Percentiles rank a stretch among this genome's conserved stretches.
These are phyloP conservation scores for Catharus ustulatus DNA, from an alignment of 2,797 vertebrate species.

Conservation along the genomic window DNA sequence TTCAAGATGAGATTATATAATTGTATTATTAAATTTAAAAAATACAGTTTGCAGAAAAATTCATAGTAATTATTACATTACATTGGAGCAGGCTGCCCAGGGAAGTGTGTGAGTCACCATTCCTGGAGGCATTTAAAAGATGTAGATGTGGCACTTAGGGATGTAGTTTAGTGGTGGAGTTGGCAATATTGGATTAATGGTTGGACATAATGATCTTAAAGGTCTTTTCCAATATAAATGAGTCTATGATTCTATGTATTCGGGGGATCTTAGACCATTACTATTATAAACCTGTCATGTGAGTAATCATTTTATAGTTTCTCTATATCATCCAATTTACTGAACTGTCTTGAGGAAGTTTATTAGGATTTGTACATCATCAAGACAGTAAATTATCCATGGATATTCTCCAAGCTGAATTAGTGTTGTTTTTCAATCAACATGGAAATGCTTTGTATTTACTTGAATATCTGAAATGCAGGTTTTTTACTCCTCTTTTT, in stretches of 20 bases:
- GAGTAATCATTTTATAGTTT: neutral
- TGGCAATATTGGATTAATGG: neutral
- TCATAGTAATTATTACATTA: neutral
- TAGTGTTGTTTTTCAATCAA: neutral
- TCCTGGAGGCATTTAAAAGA: neutral
- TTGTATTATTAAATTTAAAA: constrained; percentile 33
- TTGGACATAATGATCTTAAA: neutral
- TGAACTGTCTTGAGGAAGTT: neutral
- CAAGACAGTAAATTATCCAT: neutral
- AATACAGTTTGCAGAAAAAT: neutral
- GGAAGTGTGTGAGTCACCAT: neutral
- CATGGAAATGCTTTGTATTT: neutral
- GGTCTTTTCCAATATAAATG: neutral
- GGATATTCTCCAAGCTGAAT: constrained; percentile 1
- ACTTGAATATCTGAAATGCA: neutral
- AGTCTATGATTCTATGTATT: neutral
- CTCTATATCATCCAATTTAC: neutral
- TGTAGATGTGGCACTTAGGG: neutral
- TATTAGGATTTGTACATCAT: neutral
- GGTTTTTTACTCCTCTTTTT: neutral
- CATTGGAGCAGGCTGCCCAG: neutral
- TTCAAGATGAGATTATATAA: constrained; percentile 63
- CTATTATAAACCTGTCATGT: neutral
- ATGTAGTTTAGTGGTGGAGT: neutral
- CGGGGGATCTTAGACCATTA: neutral